Conservation (phyloP, 2,113 vertebrate genomes). For the Hippocampus mohnikei region DNA sequence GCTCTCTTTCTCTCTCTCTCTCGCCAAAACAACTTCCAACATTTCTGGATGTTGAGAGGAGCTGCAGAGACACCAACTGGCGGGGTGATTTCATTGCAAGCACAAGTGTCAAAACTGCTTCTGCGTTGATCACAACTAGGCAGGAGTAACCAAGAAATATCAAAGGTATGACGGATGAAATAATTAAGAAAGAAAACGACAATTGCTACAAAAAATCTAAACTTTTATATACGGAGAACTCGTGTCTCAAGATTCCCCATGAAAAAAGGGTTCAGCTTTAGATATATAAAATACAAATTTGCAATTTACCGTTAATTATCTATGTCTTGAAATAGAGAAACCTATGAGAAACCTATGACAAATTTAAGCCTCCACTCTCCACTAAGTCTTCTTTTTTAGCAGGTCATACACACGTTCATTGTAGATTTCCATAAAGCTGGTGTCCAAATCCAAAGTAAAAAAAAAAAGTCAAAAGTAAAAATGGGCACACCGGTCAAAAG, state of each 20-base stretch:
- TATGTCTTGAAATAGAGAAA: background rate
- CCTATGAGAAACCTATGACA: background rate
- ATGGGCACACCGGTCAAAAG: too few species aligned
- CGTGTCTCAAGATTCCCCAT: background rate
- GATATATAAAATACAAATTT: background rate
- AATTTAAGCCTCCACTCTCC: slow-evolving; percentile 75
- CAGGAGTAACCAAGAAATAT: background rate
- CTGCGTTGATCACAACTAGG: background rate
- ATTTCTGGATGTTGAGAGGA: slow-evolving; percentile 34
- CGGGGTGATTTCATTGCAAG: slow-evolving; percentile 31
- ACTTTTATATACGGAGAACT: background rate
- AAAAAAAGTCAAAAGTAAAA: background rate
- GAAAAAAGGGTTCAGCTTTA: background rate
- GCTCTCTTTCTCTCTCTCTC: slow-evolving; percentile 14
- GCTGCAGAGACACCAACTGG: slow-evolving; percentile 70
- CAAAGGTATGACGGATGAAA: background rate
- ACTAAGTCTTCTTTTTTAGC: slow-evolving; percentile 77
- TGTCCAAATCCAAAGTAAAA: slow-evolving; percentile 25
- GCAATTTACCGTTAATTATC: too few species aligned
- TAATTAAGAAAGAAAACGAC: background rate
- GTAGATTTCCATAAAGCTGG: slow-evolving; percentile 90
- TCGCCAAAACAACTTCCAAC: background rate
- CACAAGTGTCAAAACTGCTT: background rate
- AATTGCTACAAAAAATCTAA: background rate
- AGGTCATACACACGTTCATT: slow-evolving; percentile 89